A percentile compares a stretch with the other conserved stretches of the same genome.
phyloP scores from a whole-genome alignment of 2,113 vertebrate genomes.

The Elephas maximus region DNA sequence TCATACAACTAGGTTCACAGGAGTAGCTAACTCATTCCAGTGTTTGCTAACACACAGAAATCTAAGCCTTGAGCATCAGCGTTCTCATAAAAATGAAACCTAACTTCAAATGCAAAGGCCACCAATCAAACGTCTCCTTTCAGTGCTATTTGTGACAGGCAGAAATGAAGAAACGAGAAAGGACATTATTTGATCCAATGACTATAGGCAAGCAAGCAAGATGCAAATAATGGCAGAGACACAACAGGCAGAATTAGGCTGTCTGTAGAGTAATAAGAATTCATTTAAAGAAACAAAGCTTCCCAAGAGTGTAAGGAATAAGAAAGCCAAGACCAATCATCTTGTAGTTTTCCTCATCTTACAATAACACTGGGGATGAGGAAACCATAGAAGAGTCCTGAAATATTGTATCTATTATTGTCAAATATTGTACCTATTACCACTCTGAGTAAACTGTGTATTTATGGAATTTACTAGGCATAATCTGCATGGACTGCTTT shows the following conservation, averaged over 20 bases:
- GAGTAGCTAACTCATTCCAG: constrained; percentile 10
- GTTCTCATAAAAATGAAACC: constrained; percentile 42
- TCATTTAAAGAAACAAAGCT: background rate
- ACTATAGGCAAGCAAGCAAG: constrained; percentile 12
- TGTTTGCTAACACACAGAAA: background rate
- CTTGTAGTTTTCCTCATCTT: constrained; percentile 1
- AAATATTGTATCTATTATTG: background rate
- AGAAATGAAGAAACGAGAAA: constrained; percentile 25
- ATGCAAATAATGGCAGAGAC: background rate
- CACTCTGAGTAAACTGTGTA: background rate
- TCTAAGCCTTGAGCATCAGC: constrained; percentile 4
- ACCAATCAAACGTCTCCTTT: background rate
- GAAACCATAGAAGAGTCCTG: background rate
- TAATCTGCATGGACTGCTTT: constrained; percentile 17
- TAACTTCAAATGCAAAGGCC: constrained; percentile 42
- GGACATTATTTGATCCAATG: background rate
- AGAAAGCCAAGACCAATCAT: constrained; percentile 8
- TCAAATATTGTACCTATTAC: constrained; percentile 29
- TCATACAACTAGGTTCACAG: constrained; percentile 24
- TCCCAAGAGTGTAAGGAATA: background rate
- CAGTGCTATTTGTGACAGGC: background rate
- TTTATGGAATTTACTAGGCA: constrained; percentile 39
- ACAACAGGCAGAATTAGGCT: background rate
- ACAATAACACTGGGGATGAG: background rate
- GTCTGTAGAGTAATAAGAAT: background rate